Evolutionary conservation across 2,888 invertebrate species (phyloP), one percentile per base, ranked within the genome.

Genomic region (Meghimatium bilineatum): DNA sequence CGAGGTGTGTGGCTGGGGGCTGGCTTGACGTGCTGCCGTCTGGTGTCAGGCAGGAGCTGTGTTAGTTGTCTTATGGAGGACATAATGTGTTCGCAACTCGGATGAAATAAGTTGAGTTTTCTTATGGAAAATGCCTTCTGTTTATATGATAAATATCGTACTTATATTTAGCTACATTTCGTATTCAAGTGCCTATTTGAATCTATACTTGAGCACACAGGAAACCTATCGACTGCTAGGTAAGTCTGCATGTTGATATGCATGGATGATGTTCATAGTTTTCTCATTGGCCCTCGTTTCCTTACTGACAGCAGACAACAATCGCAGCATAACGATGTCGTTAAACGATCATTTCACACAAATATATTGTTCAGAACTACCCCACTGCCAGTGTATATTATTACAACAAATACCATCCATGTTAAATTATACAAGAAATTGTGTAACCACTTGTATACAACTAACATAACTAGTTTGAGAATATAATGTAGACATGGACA

Each of bases 161-260:
- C 56, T 88, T 49, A 84, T 89, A 63, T 83, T 88, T 38, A 89
- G 89, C 88, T 88, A 86, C 86, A 84, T 90, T 75, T 85, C 87
- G 80, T 77, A 82, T 71, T 85, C 88, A 56, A 83, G 85, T 84
- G 87, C 88, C 66, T 86, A 91, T 84, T 85, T 91, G 67, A 90
- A 90, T 85, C 87, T 92, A 84, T 92, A 90, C 78, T 87, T 92
- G 89, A 89, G 90, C 83, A 87, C 88, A 44, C 87, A 87, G 80
- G 91, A 91, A 85, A 91, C 91, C 1, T 88, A 87, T 77, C 86
- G 90, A 86, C 83, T 92, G 83, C 86, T 92, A 69, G 92, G 92
- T 92, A 88, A 90, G 90, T 89, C 20, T 29, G 17, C 32, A 32
- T 29, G 66, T 29, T 32, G 23, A 63, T 12, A 23, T 63, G 6